A percentile compares a stretch with the other conserved stretches of the same genome.
Conservation (phyloP, 2,113 vertebrate genomes). For the Myrmecophaga tridactyla region DNA sequence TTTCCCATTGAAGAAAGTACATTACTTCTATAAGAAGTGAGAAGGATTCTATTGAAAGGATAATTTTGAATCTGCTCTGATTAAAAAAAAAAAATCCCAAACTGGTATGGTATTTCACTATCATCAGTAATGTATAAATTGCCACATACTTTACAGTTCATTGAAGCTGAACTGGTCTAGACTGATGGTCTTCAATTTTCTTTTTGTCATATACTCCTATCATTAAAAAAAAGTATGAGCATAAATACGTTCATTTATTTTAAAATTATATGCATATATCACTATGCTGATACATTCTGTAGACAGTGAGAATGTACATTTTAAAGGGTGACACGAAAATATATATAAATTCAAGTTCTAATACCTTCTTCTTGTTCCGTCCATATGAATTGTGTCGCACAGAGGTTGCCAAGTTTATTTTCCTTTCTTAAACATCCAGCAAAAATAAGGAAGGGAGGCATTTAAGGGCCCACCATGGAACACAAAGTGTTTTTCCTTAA, state of each 20-base stretch:
- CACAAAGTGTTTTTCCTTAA: not conserved
- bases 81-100: not conserved
- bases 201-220: not conserved
- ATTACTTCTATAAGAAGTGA: not conserved
- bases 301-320: not conserved
- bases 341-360: slow-evolving; percentile 18
- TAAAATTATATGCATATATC: not conserved
- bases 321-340: slow-evolving; percentile 15
- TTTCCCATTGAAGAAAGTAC: not conserved
- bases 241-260: not conserved
- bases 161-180: not conserved
- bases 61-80: not conserved
- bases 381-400: not conserved
- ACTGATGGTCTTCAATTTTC: not conserved
- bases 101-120: not conserved
- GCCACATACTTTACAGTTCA: not conserved
- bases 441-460: slow-evolving; percentile 35
- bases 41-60: not conserved
- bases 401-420: not conserved
- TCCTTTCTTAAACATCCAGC: not conserved
- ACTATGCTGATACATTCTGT: not conserved
- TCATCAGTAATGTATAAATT: not conserved
- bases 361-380: not conserved
- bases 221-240: not conserved
- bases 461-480: not conserved